Evolutionary conservation across 2,888 invertebrate genomes (phyloP).

Genomic region (Lumbricus terrestris): DNA sequence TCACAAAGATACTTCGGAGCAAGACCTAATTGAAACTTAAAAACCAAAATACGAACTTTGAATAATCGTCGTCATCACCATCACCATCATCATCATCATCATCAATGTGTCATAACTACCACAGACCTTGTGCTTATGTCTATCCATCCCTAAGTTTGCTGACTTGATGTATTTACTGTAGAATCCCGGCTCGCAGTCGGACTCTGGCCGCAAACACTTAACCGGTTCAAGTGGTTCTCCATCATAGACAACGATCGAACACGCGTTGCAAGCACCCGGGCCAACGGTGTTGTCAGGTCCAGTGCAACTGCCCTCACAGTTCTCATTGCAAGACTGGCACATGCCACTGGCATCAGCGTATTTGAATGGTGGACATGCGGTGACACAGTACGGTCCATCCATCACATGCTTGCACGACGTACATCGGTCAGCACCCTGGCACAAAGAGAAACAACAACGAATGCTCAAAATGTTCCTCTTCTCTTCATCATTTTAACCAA

Average conservation of each 20-base stretch:
- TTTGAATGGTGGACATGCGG: conserved; percentile 61
- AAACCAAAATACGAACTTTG: no score
- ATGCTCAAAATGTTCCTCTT: background rate
- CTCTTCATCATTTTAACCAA: background rate
- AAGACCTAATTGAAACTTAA: no score
- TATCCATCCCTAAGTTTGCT: background rate
- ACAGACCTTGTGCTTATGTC: conserved; percentile 6
- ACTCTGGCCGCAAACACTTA: background rate
- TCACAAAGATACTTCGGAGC: no score
- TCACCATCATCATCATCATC: no score
- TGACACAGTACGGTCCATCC: conserved; percentile 34
- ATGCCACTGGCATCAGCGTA: conserved; percentile 67
- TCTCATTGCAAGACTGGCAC: conserved; percentile 79
- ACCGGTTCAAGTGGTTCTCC: background rate
- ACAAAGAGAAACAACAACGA: background rate
- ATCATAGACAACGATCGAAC: conserved; percentile 66
- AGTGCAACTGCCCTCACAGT: conserved; percentile 69
- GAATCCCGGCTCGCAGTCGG: background rate
- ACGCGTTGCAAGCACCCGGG: conserved; percentile 81
- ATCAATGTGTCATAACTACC: background rate
- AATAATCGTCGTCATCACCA: no score
- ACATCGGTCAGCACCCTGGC: conserved; percentile 76
- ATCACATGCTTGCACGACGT: conserved; percentile 59
- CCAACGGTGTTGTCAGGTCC: conserved; percentile 77
- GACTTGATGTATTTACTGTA: background rate